These are phyloP conservation scores for Cantharis rustica DNA, from an alignment of 2,888 invertebrate genomes.

Conservation along the genomic window DNA sequence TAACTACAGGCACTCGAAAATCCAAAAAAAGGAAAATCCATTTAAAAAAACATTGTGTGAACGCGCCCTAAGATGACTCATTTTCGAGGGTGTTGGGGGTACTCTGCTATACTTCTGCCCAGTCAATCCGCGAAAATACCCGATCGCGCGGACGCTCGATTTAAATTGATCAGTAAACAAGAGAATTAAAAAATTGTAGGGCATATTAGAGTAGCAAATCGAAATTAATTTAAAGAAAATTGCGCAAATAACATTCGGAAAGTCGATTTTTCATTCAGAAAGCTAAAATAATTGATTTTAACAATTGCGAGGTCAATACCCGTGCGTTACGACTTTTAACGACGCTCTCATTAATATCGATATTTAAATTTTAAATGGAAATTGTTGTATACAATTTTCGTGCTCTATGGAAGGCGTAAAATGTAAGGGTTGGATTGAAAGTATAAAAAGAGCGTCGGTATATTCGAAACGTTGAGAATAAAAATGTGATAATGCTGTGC, in stretches of 20 bases:
- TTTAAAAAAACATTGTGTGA: neutral
- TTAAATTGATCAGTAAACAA: neutral
- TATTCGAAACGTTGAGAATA: neutral
- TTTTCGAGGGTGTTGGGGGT: neutral
- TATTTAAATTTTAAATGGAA: conserved; percentile 22
- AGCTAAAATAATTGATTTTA: neutral
- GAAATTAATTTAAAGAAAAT: neutral
- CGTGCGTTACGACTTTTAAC: neutral
- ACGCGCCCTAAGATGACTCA: neutral
- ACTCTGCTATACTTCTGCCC: neutral
- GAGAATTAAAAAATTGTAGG: neutral
- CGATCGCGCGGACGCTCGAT: neutral
- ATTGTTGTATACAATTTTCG: neutral
- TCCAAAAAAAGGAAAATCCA: neutral
- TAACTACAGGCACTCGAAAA: too few species aligned
- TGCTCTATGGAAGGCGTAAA: neutral
- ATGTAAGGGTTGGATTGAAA: neutral
- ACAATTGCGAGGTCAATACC: conserved; percentile 13
- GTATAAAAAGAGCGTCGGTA: neutral
- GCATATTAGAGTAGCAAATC: neutral
- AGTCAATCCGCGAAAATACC: neutral
- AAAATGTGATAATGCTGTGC: neutral
- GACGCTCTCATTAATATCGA: conserved; percentile 9
- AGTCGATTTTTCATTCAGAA: neutral
- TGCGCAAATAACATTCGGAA: neutral